Evolutionary conservation across 2,113 vertebrate genomes (phyloP).

Genomic region (Hypocryptadius cinnamomeus): DNA sequence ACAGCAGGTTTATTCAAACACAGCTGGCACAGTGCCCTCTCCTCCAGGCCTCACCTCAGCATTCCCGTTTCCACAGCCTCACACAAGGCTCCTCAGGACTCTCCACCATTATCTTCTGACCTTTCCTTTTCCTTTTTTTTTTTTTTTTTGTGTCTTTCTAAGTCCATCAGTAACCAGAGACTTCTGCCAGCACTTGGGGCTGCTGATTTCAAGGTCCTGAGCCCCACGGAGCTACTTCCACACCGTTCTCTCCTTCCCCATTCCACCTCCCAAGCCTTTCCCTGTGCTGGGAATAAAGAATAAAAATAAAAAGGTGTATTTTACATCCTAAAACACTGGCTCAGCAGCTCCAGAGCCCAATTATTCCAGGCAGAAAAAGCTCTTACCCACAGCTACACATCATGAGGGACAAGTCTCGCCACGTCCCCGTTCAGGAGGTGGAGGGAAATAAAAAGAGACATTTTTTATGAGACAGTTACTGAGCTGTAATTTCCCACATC

Average conservation of each 20-base stretch:
- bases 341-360: background rate
- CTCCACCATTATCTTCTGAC: background rate
- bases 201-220: background rate
- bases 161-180: slow-evolving; percentile 9
- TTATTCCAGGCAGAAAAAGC: background rate
- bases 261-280: background rate
- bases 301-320: background rate
- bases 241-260: background rate
- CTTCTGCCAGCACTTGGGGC: background rate
- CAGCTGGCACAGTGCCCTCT: background rate
- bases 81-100: background rate
- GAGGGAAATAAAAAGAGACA: background rate
- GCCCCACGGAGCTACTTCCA: background rate
- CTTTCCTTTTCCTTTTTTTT: background rate
- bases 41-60: background rate
- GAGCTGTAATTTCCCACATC: background rate
- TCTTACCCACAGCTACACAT: background rate
- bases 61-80: background rate
- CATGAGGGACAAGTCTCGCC: background rate
- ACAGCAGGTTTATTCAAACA: background rate
- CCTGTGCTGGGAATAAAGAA: rapidly evolving
- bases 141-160: background rate
- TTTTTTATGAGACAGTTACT: background rate
- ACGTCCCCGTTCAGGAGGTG: background rate
- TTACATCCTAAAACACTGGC: background rate